Evolutionary conservation across 1,140 invertebrate species (phyloP).

Genomic region (Spodoptera frugiperda): DNA sequence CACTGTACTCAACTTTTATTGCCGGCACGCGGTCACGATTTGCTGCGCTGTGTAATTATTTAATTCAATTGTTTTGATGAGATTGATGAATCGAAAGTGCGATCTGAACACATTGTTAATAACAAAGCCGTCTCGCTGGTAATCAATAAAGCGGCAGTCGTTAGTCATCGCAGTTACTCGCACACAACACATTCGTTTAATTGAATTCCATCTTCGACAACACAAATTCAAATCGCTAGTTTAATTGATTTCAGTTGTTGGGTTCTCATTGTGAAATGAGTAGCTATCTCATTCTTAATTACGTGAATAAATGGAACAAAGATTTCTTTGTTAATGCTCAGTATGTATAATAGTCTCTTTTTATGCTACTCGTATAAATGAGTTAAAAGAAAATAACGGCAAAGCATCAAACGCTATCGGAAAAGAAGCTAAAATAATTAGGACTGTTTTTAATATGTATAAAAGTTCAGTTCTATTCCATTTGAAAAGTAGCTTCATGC

Average conservation of each 20-base stretch:
- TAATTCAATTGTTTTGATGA: constrained; percentile 73
- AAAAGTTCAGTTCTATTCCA: too few species aligned
- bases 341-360: too few species aligned
- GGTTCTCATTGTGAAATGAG: background rate
- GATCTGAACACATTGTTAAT: constrained; percentile 50
- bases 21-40: constrained; percentile 70
- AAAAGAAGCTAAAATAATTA: too few species aligned
- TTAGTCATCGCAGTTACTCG: constrained; percentile 47
- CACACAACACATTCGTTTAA: constrained; percentile 38
- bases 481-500: too few species aligned
- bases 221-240: background rate
- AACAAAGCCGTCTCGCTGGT: constrained; percentile 59
- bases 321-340: too few species aligned
- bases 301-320: background rate
- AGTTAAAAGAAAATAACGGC: too few species aligned
- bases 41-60: constrained; percentile 63
- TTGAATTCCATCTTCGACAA: constrained; percentile 34
- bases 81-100: constrained; percentile 69
- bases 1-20: constrained; percentile 57
- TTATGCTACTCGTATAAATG: too few species aligned
- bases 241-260: constrained; percentile 36
- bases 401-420: too few species aligned
- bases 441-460: too few species aligned
- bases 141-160: constrained; percentile 60
- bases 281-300: background rate